Percentiles rank a stretch among this genome's conserved stretches.
These are phyloP conservation scores for Caenorhabditis wallacei DNA, from an alignment of 2,888 invertebrate species.

Conservation along the genomic window DNA sequence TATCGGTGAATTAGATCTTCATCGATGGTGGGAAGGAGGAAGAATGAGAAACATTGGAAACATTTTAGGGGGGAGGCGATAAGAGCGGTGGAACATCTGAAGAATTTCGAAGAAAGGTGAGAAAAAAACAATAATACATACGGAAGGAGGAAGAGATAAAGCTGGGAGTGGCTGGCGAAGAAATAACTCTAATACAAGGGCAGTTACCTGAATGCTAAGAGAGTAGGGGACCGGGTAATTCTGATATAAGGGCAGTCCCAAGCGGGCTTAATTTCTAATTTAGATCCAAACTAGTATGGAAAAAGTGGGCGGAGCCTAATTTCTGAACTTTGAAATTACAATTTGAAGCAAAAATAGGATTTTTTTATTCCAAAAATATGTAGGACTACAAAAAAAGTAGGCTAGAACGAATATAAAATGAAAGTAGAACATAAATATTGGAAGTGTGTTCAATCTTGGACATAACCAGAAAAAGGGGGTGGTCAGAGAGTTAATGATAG, in stretches of 20 bases:
- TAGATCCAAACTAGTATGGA: too few species aligned
- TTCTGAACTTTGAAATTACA: too few species aligned
- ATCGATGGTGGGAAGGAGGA: slow-evolving; percentile 3
- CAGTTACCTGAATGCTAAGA: too few species aligned
- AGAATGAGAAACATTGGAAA: slow-evolving; percentile 14
- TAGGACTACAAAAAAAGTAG: too few species aligned
- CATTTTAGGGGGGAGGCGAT: slow-evolving; percentile 6
- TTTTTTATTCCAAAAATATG: too few species aligned
- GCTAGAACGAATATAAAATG: too few species aligned
- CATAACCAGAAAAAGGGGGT: background rate
- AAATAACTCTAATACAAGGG: too few species aligned
- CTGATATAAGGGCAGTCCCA: too few species aligned
- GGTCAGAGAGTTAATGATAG: slow-evolving; percentile 20
- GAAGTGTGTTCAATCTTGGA: background rate
- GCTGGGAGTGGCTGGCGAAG: background rate
- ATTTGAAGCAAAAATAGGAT: too few species aligned
- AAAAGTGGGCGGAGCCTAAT: too few species aligned
- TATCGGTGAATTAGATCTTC: slow-evolving; percentile 31
- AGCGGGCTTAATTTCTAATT: too few species aligned
- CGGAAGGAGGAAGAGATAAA: background rate
- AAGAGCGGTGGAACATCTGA: slow-evolving; percentile 40
- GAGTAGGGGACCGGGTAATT: too few species aligned
- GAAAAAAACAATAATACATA: background rate
- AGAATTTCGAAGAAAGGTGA: background rate
- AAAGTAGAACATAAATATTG: background rate